phyloP scores from a whole-genome alignment of 2,113 vertebrate species.

The Danionella cerebrum region DNA sequence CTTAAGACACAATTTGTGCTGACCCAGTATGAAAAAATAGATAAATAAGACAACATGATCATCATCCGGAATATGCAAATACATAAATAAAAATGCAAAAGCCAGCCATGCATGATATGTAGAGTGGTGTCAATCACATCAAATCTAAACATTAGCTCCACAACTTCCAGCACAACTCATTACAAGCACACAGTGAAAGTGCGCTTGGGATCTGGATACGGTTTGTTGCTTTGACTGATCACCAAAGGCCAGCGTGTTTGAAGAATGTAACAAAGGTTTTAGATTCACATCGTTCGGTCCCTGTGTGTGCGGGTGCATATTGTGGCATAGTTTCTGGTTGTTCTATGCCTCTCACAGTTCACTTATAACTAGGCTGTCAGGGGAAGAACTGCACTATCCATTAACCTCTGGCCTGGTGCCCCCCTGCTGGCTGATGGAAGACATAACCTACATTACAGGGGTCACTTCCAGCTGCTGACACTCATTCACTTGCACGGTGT shows the following conservation, averaged over 20 bases:
- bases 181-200: neutral
- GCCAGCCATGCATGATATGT: neutral
- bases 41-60: neutral
- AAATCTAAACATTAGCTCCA: no score
- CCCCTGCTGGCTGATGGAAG: conserved; percentile 46
- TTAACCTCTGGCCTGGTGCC: conserved; percentile 51
- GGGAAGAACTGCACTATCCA: conserved; percentile 47
- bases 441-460: conserved; percentile 48
- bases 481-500: conserved; percentile 14
- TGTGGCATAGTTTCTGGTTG: conserved; percentile 2
- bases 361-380: conserved; percentile 57
- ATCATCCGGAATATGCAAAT: conserved; percentile 21
- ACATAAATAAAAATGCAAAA: neutral
- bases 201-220: neutral
- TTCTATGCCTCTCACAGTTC: neutral
- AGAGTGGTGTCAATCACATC: no score
- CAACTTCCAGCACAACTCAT: conserved; percentile 34
- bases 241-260: neutral
- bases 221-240: neutral
- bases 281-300: neutral
- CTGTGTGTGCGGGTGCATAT: conserved; percentile 8
- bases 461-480: conserved; percentile 35
- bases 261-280: neutral
- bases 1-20: conserved; percentile 54
- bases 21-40: conserved; percentile 34